Evolutionary conservation across 2,797 vertebrate species (phyloP).

Genomic region (Malurus splendens): DNA sequence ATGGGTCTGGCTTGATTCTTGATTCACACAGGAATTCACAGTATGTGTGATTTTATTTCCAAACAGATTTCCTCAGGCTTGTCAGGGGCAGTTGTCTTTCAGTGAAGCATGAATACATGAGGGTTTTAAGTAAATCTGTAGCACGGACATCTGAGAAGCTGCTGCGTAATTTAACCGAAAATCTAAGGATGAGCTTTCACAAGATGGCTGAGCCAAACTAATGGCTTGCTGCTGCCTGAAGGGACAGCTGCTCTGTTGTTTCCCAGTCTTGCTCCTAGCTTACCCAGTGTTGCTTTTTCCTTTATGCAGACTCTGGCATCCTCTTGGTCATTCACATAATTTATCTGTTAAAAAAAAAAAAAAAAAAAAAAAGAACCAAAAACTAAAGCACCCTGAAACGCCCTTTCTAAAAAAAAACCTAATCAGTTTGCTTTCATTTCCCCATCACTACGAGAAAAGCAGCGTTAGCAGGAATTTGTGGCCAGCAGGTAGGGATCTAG

Average conservation of each 20-base stretch:
- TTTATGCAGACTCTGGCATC: neutral
- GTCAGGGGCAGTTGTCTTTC: slow-evolving; percentile 25
- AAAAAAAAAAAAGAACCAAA: neutral
- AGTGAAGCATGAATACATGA: slow-evolving; percentile 5
- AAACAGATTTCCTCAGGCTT: neutral
- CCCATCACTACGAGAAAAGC: neutral
- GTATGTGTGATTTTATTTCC: neutral
- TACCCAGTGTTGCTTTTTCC: neutral
- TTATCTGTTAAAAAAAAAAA: neutral
- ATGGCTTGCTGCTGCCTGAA: slow-evolving; percentile 33
- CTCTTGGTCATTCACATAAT: neutral
- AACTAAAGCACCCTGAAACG: rapidly evolving
- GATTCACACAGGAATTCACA: neutral
- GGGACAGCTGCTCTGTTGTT: slow-evolving; percentile 27
- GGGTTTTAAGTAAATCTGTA: slow-evolving; percentile 36
- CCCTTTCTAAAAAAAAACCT: neutral
- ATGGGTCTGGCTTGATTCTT: neutral
- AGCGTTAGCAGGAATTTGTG: neutral
- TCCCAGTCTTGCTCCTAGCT: neutral
- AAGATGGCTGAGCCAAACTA: slow-evolving; percentile 45
- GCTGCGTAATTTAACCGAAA: slow-evolving; percentile 27
- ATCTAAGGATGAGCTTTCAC: slow-evolving; percentile 27
- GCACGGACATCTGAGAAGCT: slow-evolving; percentile 16
- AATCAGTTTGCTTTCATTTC: neutral
- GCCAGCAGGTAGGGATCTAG: neutral